A percentile compares a stretch with the other conserved stretches of the same genome.
These are phyloP conservation scores for Netelia inedita DNA, from an alignment of 2,888 invertebrate genomes.

Conservation along the genomic window DNA sequence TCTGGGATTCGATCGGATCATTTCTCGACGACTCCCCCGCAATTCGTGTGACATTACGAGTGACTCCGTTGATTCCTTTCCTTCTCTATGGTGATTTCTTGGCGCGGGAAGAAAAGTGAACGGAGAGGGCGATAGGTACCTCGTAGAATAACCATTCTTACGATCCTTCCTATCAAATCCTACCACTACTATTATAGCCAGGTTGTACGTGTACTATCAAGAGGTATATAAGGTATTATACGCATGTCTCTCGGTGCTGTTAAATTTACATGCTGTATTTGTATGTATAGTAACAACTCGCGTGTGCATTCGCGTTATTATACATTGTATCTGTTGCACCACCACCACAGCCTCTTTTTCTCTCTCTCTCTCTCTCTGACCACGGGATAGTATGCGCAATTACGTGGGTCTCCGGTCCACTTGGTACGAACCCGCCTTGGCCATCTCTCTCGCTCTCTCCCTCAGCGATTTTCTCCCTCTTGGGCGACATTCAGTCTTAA, in stretches of 20 bases:
- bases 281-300: constrained; percentile 37
- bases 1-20: not conserved
- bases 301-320: constrained; percentile 58
- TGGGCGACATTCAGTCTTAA: constrained; percentile 60
- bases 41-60: constrained; percentile 22
- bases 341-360: constrained; percentile 11
- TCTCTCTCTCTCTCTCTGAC: not conserved
- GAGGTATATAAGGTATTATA: constrained; percentile 31
- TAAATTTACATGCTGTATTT: constrained; percentile 52
- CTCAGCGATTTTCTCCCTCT: constrained; percentile 34
- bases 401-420: constrained; percentile 48
- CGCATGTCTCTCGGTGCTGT: constrained; percentile 41
- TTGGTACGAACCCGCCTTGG: constrained; percentile 20
- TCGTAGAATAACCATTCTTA: constrained; percentile 49
- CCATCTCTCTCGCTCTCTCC: constrained; percentile 31
- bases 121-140: constrained; percentile 12
- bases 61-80: not conserved
- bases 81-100: constrained; percentile 1
- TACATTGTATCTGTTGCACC: constrained; percentile 47
- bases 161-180: constrained; percentile 28
- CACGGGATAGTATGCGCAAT: constrained; percentile 55
- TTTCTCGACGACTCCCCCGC: constrained; percentile 11
- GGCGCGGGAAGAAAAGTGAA: not conserved
- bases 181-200: not conserved
- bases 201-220: not conserved